Conservation (phyloP, 2,797 vertebrate genomes). For the Halcyon badia region DNA sequence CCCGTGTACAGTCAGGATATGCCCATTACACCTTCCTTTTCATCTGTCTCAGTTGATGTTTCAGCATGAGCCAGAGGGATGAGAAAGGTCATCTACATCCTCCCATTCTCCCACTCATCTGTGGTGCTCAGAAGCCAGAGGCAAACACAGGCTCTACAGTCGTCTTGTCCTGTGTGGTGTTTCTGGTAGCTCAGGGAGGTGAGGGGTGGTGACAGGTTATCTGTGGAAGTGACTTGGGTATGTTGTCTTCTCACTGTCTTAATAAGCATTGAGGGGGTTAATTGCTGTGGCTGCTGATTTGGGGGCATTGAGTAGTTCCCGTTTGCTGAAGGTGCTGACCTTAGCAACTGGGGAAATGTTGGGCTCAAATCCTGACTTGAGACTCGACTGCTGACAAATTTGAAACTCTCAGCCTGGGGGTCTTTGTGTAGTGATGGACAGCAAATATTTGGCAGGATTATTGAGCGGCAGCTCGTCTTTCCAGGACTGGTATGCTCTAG, state of each 20-base stretch:
- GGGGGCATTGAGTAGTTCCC: slow-evolving; percentile 18
- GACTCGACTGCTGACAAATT: slow-evolving; percentile 56
- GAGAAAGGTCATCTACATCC: background rate
- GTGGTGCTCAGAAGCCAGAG: background rate
- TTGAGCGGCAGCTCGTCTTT: background rate
- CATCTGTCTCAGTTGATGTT: background rate
- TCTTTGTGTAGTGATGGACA: slow-evolving; percentile 42
- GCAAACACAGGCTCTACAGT: background rate
- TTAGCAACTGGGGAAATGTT: slow-evolving; percentile 16
- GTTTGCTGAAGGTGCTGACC: background rate
- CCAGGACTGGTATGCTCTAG: background rate
- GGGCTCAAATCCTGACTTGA: slow-evolving; percentile 6
- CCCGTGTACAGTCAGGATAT: background rate
- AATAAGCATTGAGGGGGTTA: slow-evolving; percentile 41
- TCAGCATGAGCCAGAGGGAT: background rate
- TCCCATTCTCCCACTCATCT: background rate
- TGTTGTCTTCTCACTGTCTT: slow-evolving; percentile 10
- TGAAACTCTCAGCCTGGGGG: slow-evolving; percentile 51
- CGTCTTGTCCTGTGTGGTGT: background rate
- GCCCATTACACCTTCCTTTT: background rate
- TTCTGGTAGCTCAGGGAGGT: background rate
- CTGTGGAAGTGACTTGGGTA: background rate
- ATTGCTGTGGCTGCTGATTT: slow-evolving; percentile 37
- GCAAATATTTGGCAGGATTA: slow-evolving; percentile 64
- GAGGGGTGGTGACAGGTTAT: background rate